These are phyloP conservation scores for Neria commutata DNA, from an alignment of 2,888 invertebrate genomes.

Conservation along the genomic window DNA sequence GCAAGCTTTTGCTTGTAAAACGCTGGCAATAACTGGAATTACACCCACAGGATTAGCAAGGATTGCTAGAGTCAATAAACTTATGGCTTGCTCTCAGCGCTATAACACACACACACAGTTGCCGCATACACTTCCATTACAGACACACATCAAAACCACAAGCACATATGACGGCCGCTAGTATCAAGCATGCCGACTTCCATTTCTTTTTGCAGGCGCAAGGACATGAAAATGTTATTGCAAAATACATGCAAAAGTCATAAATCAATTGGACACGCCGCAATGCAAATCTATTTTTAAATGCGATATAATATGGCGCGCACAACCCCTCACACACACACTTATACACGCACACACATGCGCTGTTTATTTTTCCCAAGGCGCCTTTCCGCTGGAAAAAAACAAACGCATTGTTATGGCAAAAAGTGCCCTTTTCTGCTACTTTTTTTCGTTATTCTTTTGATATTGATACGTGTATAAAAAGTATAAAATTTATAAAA, in stretches of 20 bases:
- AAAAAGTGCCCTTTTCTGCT: neutral
- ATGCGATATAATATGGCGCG: conserved; percentile 57
- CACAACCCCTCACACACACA: conserved; percentile 4
- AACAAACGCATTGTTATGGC: neutral
- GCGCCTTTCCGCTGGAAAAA: neutral
- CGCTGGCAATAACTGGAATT: conserved; percentile 48
- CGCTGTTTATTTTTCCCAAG: conserved; percentile 28
- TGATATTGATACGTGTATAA: conserved; percentile 2
- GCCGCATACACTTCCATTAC: neutral
- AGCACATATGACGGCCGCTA: conserved; percentile 25
- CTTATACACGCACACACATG: conserved; percentile 29
- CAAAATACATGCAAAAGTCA: conserved; percentile 59
- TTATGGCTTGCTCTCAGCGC: conserved; percentile 11
- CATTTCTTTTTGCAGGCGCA: neutral
- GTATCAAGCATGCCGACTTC: conserved; percentile 27
- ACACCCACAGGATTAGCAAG: conserved; percentile 58
- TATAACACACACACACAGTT: conserved; percentile 41
- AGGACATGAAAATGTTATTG: conserved; percentile 39
- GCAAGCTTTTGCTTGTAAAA: too few relatives aligned
- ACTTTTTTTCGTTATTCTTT: neutral
- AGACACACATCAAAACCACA: conserved; percentile 28
- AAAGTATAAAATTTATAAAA: neutral
- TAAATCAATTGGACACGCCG: conserved; percentile 61
- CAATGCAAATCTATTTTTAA: conserved; percentile 62
- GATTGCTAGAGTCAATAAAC: conserved; percentile 56